Conservation (phyloP, 2,888 invertebrate genomes). For the Monochamus alternatus region DNA sequence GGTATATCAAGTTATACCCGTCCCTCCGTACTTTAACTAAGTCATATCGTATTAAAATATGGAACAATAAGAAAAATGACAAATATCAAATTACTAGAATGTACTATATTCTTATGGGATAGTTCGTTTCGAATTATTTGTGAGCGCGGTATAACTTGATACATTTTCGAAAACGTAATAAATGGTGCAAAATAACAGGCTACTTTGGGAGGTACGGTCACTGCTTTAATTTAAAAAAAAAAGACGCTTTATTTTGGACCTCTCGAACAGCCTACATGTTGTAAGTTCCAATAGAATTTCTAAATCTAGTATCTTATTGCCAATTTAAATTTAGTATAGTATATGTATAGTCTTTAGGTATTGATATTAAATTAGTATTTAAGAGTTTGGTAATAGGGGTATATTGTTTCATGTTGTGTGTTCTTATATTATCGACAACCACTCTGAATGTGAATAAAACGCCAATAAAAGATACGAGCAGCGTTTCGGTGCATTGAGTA, state of each 20-base stretch:
- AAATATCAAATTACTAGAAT: conserved; percentile 39
- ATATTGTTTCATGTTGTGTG: conserved; percentile 67
- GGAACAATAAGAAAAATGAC: conserved; percentile 53
- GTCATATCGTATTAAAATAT: conserved; percentile 57
- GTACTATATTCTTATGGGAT: conserved; percentile 44
- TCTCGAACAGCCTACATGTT: conserved; percentile 63
- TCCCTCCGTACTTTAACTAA: conserved; percentile 46
- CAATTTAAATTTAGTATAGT: conserved; percentile 65
- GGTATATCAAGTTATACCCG: conserved; percentile 55
- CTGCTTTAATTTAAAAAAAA: conserved; percentile 63
- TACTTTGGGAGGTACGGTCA: conserved; percentile 60
- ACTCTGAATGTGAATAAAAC: conserved; percentile 55
- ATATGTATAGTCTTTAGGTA: conserved; percentile 66
- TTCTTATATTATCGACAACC: conserved; percentile 63
- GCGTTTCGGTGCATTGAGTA: conserved; percentile 42
- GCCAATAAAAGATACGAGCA: conserved; percentile 30
- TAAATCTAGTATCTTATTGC: conserved; percentile 70
- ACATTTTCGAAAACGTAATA: conserved; percentile 49
- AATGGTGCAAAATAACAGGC: conserved; percentile 66
- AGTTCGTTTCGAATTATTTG: conserved; percentile 34
- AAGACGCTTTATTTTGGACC: conserved; percentile 65
- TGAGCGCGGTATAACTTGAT: conserved; percentile 38
- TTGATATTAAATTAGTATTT: conserved; percentile 69
- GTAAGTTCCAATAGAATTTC: conserved; percentile 70
- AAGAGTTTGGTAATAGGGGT: conserved; percentile 70